Percentiles rank a stretch among this genome's conserved stretches.
phyloP scores from a whole-genome alignment of 2,113 vertebrate genomes.

The Barbus barbus region DNA sequence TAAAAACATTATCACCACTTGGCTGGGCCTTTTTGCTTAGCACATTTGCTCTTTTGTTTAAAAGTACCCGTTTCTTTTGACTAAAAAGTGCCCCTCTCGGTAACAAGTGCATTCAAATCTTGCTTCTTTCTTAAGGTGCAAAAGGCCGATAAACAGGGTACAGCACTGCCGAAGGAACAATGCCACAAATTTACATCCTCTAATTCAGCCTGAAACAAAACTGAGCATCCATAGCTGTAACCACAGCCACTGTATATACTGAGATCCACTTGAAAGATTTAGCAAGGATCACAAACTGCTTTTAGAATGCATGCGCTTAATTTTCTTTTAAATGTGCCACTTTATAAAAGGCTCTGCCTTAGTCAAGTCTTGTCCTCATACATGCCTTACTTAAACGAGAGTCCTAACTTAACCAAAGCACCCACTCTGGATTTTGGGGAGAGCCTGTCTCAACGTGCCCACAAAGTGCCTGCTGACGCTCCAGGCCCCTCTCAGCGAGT shows the following conservation, averaged over 20 bases:
- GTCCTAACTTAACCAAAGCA: slow-evolving; percentile 49
- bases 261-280: background rate
- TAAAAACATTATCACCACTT: slow-evolving; percentile 48
- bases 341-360: background rate
- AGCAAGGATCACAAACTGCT: background rate
- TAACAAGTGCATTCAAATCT: slow-evolving; percentile 78
- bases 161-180: slow-evolving; percentile 53
- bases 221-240: background rate
- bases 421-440: slow-evolving; percentile 50
- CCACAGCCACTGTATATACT: background rate
- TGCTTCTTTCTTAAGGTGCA: slow-evolving; percentile 74
- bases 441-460: slow-evolving; percentile 47
- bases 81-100: slow-evolving; percentile 74
- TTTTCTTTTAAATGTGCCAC: background rate
- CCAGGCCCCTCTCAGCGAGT: slow-evolving; percentile 71
- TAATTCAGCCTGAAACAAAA: slow-evolving; percentile 36
- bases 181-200: slow-evolving; percentile 41
- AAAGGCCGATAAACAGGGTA: slow-evolving; percentile 60
- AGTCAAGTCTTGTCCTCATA: background rate
- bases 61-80: slow-evolving; percentile 79
- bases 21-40: slow-evolving; percentile 53
- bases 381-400: slow-evolving; percentile 17
- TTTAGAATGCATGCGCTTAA: background rate
- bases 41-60: slow-evolving; percentile 68
- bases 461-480: slow-evolving; percentile 39